Conservation (phyloP, 2,888 invertebrate species). For the Plutella xylostella region DNA sequence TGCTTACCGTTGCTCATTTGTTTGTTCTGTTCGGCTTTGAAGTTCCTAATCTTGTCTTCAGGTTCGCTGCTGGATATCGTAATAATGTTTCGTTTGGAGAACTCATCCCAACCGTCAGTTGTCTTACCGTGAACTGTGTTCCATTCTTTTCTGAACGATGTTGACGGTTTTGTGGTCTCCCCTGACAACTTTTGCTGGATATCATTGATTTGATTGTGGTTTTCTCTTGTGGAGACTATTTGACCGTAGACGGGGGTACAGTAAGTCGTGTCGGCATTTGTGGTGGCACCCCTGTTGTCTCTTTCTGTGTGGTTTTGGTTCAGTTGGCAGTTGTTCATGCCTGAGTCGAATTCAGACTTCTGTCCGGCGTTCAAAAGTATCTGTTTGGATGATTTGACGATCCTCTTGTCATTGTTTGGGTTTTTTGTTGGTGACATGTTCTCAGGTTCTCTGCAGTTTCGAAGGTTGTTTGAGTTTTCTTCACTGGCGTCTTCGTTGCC, state of each 20-base stretch:
- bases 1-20: conserved; percentile 50
- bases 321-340: conserved; percentile 60
- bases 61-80: conserved; percentile 33
- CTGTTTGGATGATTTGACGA: conserved; percentile 58
- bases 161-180: conserved; percentile 50
- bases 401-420: conserved; percentile 34
- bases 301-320: conserved; percentile 36
- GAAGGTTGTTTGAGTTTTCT: conserved; percentile 31
- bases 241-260: conserved; percentile 63
- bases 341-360: conserved; percentile 61
- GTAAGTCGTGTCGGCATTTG: conserved; percentile 50
- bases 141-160: conserved; percentile 55
- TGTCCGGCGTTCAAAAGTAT: conserved; percentile 61
- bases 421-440: conserved; percentile 33
- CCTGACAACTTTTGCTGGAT: conserved; percentile 55
- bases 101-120: conserved; percentile 54
- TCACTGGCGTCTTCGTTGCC: conserved; percentile 49
- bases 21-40: conserved; percentile 20
- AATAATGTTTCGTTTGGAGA: conserved; percentile 50
- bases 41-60: too few relatives aligned
- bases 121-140: conserved; percentile 42
- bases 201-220: conserved; percentile 61
- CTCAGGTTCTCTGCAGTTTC: conserved; percentile 28
- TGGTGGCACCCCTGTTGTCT: conserved; percentile 36
- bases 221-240: conserved; percentile 58